Evolutionary conservation across 2,797 vertebrate genomes (phyloP).

Genomic region (Centroberyx gerrardi): DNA sequence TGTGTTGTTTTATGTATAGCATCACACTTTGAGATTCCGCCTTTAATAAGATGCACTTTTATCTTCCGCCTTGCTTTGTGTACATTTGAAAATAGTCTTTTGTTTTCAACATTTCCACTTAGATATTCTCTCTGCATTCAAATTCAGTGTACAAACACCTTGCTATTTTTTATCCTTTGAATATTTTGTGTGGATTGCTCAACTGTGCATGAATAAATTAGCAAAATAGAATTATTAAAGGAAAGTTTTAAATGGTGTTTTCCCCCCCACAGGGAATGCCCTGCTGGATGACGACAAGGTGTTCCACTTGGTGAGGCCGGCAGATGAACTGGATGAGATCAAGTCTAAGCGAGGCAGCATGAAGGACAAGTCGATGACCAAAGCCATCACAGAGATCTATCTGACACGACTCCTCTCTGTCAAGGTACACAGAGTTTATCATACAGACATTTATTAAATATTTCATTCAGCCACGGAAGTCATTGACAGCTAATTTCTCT

Average conservation of each 20-base stretch:
- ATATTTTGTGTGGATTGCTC: slow-evolving; percentile 33
- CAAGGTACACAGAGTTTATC: slow-evolving; percentile 87
- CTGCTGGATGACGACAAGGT: slow-evolving; percentile 97
- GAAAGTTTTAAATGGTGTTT: slow-evolving; percentile 28
- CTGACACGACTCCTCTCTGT: slow-evolving; percentile 97
- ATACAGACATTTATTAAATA: slow-evolving; percentile 25
- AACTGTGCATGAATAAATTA: slow-evolving; percentile 49
- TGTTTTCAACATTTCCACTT: slow-evolving; percentile 50
- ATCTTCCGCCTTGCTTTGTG: slow-evolving; percentile 53
- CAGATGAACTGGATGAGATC: slow-evolving; percentile 96
- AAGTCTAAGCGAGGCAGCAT: slow-evolving; percentile 97
- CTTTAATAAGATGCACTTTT: slow-evolving; percentile 57
- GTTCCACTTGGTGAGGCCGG: slow-evolving; percentile 95
- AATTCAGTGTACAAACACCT: slow-evolving; percentile 42
- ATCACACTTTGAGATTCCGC: slow-evolving; percentile 49
- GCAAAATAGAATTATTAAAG: slow-evolving; percentile 6
- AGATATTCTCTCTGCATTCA: slow-evolving; percentile 43
- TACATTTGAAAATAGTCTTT: slow-evolving; percentile 57
- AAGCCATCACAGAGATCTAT: slow-evolving; percentile 99
- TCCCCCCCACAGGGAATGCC: slow-evolving; percentile 85
- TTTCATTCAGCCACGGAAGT: neutral
- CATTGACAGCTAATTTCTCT: neutral
- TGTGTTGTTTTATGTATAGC: slow-evolving; percentile 61
- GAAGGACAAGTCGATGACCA: slow-evolving; percentile 98
- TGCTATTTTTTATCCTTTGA: slow-evolving; percentile 41